A percentile compares a stretch with the other conserved stretches of the same genome.
phyloP scores from a whole-genome alignment of 2,888 invertebrate species.

The Conistra vaccinii region DNA sequence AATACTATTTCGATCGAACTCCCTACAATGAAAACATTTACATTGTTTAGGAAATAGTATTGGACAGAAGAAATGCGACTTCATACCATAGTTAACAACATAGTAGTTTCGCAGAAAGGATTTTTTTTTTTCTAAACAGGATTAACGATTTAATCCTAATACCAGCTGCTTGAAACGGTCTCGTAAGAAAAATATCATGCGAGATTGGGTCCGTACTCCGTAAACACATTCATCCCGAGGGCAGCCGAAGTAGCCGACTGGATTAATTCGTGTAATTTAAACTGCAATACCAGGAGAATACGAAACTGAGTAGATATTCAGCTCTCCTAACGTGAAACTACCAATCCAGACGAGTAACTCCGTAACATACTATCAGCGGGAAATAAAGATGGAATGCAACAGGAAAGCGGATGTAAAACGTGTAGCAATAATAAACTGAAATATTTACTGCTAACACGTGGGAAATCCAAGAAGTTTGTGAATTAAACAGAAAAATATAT shows the following conservation, averaged over 20 bases:
- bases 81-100: neutral
- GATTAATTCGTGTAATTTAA: slow-evolving; percentile 88
- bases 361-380: slow-evolving; percentile 13
- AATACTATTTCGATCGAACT: slow-evolving; percentile 24
- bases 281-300: slow-evolving; percentile 86
- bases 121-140: neutral
- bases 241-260: slow-evolving; percentile 77
- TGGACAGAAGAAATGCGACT: neutral
- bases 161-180: slow-evolving; percentile 32
- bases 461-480: slow-evolving; percentile 18
- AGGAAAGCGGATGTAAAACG: slow-evolving; percentile 48
- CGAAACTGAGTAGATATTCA: slow-evolving; percentile 78
- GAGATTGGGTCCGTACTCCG: slow-evolving; percentile 69
- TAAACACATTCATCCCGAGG: slow-evolving; percentile 78
- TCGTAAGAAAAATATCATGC: slow-evolving; percentile 69
- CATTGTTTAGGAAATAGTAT: slow-evolving; percentile 40
- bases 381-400: slow-evolving; percentile 39
- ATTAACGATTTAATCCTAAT: slow-evolving; percentile 33
- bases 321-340: slow-evolving; percentile 60
- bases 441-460: slow-evolving; percentile 41
- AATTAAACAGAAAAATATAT: slow-evolving; percentile 55
- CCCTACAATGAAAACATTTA: slow-evolving; percentile 47
- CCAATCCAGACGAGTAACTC: slow-evolving; percentile 62
- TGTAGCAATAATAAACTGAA: slow-evolving; percentile 29
- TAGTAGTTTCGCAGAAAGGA: slow-evolving; percentile 8